Base-by-base conservation (phyloP, 2,888 invertebrate species). In the Tinea pellionella region DNA sequence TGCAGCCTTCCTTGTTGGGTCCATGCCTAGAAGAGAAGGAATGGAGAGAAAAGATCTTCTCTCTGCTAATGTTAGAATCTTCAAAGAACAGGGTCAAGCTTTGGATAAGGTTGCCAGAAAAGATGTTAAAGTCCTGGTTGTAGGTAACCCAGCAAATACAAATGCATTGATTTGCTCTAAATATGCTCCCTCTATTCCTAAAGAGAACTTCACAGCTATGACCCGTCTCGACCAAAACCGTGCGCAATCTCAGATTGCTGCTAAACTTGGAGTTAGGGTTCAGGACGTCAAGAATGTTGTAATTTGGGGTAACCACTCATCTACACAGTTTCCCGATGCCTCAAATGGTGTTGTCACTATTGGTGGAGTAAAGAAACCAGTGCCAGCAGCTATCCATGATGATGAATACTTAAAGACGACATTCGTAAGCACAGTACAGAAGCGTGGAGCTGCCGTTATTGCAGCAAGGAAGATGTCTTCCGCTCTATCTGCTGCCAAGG, bases 221-320 rank as follows among this genome's bases (percentile, higher is more conserved):
- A 99, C 99, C 0, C 91, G 99, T 63, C 89, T 99, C 59, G 99
- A 99, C 84, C 99, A 99, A 78, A 99, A 99, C 82, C 92, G 99
- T 71, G 99, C 99, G 4, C 93, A 93, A 70, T 94, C 96, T 61
- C 97, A 97, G 84, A 84, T 96, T 65, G 95, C 95, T 32, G 88
- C 89, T n/a, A 92, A 91, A 72, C 68, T 94, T 41, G 89, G 89
- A 13, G 88, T 92, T 0, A 89, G 90, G 63, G 92, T 96, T 29
- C 90, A 91, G 63, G 89, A 92, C 72, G 94, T 98, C 0, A 91
- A 91, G 70, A 98, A 98, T 75, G 93, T 97, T 13, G 94, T 97
- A 63, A 99, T 99, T 77, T 99, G 99, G 99, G 99, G 99, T 55
- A 99, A 99, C 84, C 99, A 99, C 80, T 99, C 99, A 0, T 96